A percentile compares a stretch with the other conserved stretches of the same genome.
Evolutionary conservation across 1,140 invertebrate genomes (phyloP).

Genomic region (Pseudomyrmex flavicornis): DNA sequence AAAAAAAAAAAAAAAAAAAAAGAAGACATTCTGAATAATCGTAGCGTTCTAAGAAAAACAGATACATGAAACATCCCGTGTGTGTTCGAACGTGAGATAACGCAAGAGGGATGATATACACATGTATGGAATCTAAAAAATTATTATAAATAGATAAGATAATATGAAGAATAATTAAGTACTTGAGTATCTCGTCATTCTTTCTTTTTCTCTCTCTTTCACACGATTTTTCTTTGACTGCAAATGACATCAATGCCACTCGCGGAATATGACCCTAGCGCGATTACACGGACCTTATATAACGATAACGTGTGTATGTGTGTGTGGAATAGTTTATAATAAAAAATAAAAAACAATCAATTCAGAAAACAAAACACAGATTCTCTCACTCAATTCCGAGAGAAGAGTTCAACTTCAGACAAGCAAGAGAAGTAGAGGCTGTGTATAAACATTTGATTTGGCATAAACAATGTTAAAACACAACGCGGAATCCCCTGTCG

Average conservation of each 20-base stretch:
- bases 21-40: not conserved
- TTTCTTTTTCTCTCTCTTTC: not conserved
- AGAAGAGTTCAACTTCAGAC: not conserved
- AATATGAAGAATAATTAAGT: slow-evolving; percentile 3
- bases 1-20: not conserved
- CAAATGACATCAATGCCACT: slow-evolving; percentile 40
- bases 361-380: not conserved
- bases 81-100: not conserved
- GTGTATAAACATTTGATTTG: not conserved
- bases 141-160: not conserved
- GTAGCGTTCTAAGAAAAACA: not conserved
- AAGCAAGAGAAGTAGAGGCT: not conserved
- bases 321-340: not conserved
- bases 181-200: not conserved
- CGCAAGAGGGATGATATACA: not conserved
- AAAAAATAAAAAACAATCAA: not conserved
- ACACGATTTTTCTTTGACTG: not conserved
- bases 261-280: slow-evolving; percentile 9
- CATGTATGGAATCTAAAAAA: not conserved
- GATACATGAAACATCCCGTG: not conserved
- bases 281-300: slow-evolving; percentile 32
- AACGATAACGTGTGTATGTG: slow-evolving; percentile 2
- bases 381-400: not conserved
- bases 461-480: slow-evolving; percentile 5
- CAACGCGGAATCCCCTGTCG: not conserved